Evolutionary conservation across 2,113 vertebrate genomes (phyloP).

Genomic region (Aegithalos caudatus): DNA sequence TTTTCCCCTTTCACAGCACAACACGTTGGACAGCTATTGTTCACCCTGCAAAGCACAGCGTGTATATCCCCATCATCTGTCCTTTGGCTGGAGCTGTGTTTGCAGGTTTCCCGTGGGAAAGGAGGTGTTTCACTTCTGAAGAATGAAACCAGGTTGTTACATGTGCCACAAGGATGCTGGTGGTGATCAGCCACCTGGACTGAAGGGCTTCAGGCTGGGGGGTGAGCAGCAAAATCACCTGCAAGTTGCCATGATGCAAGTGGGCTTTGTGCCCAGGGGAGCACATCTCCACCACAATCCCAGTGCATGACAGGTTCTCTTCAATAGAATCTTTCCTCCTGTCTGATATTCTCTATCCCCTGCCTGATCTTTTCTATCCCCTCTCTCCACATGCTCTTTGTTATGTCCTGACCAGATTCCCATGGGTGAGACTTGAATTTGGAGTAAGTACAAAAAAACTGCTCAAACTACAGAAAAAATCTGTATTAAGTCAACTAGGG

Average conservation of each 20-base stretch:
- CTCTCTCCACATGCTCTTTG: neutral
- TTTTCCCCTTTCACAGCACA: neutral
- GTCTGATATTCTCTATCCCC: neutral
- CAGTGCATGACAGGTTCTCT: accelerated
- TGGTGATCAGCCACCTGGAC: neutral
- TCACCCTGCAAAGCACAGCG: neutral
- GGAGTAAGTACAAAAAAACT: neutral
- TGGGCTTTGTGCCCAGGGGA: neutral
- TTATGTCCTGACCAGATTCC: neutral
- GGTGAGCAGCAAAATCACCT: neutral
- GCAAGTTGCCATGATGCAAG: neutral
- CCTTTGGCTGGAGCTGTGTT: neutral
- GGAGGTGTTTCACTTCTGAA: neutral
- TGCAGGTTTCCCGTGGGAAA: conserved; percentile 32
- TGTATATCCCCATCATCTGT: neutral
- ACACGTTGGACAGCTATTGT: neutral
- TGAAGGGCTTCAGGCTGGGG: neutral
- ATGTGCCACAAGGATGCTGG: neutral
- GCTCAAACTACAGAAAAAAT: neutral
- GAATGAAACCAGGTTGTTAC: neutral
- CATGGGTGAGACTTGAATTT: neutral
- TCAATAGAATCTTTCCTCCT: neutral
- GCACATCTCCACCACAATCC: neutral
- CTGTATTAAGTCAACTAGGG: neutral
- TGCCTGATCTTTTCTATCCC: neutral